Percentiles rank a stretch among this genome's conserved stretches.
Evolutionary conservation across 2,888 invertebrate species (phyloP).

Genomic region (Gasteruption jaculator): DNA sequence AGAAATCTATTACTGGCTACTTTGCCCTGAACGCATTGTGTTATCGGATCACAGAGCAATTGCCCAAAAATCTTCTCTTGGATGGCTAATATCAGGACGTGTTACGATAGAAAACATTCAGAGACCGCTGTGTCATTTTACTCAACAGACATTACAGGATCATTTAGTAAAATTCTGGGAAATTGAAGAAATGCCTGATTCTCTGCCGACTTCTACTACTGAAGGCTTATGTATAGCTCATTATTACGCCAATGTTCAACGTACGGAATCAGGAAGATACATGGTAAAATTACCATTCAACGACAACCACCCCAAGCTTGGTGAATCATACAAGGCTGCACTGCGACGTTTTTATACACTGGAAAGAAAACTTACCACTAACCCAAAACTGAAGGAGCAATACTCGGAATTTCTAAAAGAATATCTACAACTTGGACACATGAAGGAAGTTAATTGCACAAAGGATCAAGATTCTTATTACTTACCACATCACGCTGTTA

Average conservation of each 20-base stretch:
- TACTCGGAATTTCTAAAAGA: slow-evolving; percentile 16
- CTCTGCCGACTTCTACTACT: slow-evolving; percentile 6
- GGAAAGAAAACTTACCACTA: slow-evolving; percentile 10
- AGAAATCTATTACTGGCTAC: too few relatives aligned
- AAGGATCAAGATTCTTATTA: too few relatives aligned
- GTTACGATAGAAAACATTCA: slow-evolving; percentile 6
- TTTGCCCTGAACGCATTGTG: too few relatives aligned
- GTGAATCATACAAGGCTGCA: slow-evolving; percentile 16
- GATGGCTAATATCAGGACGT: slow-evolving; percentile 18
- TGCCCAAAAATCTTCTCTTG: slow-evolving; percentile 18
- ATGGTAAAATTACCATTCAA: slow-evolving; percentile 17
- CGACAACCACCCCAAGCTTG: slow-evolving; percentile 11
- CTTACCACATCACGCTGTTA: slow-evolving; percentile 21
- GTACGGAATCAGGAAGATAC: slow-evolving; percentile 15
- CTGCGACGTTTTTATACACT: slow-evolving; percentile 7
- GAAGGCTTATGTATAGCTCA: slow-evolving; percentile 19
- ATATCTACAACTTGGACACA: slow-evolving; percentile 14
- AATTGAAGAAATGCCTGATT: slow-evolving; percentile 14
- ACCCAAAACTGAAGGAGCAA: slow-evolving; percentile 11
- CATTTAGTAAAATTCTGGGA: slow-evolving; percentile 18
- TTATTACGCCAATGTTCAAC: slow-evolving; percentile 8
- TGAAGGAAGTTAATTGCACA: too few relatives aligned
- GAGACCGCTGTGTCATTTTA: slow-evolving; percentile 1
- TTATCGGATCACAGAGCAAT: too few relatives aligned
- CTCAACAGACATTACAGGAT: slow-evolving; percentile 8